These are phyloP conservation scores for Steinernema feltiae DNA, from an alignment of 1,140 invertebrate species.

Conservation along the genomic window DNA sequence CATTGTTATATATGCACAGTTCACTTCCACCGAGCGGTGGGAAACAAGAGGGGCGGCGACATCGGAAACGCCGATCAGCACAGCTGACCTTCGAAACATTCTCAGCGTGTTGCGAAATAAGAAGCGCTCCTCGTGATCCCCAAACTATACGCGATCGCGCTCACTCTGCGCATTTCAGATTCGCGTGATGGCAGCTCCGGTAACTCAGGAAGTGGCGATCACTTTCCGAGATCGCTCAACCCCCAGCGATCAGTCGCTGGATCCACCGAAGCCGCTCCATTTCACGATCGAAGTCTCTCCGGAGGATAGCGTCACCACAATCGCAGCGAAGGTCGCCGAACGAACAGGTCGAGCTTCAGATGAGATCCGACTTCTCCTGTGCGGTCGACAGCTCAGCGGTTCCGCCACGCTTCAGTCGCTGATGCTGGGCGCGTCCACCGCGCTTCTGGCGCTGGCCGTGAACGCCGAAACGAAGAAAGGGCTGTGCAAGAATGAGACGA, in stretches of 20 bases:
- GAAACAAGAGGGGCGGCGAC: too few species aligned
- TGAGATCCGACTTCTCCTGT: neutral
- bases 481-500: neutral
- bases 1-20: too few species aligned
- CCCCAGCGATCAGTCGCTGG: neutral
- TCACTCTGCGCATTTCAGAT: neutral
- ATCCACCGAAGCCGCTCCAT: neutral
- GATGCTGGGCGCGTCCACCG: neutral
- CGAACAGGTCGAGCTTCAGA: neutral
- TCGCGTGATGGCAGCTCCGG: slow-evolving; percentile 1
- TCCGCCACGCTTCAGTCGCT: neutral
- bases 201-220: neutral
- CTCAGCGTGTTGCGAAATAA: neutral
- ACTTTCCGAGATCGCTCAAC: neutral
- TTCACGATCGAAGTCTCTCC: neutral
- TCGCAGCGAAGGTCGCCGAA: neutral
- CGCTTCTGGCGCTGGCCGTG: neutral
- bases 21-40: too few species aligned
- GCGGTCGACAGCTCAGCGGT: neutral
- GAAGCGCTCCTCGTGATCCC: too few species aligned
- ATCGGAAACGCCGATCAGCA: too few species aligned
- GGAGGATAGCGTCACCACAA: neutral
- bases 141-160: too few species aligned
- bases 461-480: neutral
- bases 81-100: neutral